Conservation (phyloP, 1,140 invertebrate genomes). For the Potamilus streckersoni region DNA sequence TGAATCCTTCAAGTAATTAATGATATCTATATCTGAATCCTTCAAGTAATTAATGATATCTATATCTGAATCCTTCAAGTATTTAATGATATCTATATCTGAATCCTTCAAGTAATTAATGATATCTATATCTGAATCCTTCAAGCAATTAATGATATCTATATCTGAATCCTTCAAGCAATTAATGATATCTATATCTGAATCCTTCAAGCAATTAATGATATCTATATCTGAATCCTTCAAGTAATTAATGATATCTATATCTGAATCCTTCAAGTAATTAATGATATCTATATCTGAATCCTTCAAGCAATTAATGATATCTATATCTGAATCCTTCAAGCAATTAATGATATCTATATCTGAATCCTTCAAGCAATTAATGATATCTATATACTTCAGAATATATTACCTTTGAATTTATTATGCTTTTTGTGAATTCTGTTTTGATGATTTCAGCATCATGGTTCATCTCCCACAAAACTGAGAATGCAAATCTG, state of each 20-base stretch:
- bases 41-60: background rate
- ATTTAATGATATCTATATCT: background rate
- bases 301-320: background rate
- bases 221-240: background rate
- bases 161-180: no score
- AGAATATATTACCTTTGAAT: constrained; percentile 66
- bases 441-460: constrained; percentile 86
- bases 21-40: background rate
- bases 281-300: no score
- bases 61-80: no score
- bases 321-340: background rate
- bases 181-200: background rate
- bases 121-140: background rate
- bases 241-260: no score
- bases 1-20: no score
- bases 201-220: no score
- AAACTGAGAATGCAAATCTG: constrained; percentile 69
- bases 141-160: background rate
- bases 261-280: no score
- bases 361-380: no score
- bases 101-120: no score
- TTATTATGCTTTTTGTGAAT: constrained; percentile 94
- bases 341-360: background rate
- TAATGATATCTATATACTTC: background rate
- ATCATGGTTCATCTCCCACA: constrained; percentile 72